phyloP scores from a whole-genome alignment of 2,113 vertebrate species.

The Oreochromis aureus region DNA sequence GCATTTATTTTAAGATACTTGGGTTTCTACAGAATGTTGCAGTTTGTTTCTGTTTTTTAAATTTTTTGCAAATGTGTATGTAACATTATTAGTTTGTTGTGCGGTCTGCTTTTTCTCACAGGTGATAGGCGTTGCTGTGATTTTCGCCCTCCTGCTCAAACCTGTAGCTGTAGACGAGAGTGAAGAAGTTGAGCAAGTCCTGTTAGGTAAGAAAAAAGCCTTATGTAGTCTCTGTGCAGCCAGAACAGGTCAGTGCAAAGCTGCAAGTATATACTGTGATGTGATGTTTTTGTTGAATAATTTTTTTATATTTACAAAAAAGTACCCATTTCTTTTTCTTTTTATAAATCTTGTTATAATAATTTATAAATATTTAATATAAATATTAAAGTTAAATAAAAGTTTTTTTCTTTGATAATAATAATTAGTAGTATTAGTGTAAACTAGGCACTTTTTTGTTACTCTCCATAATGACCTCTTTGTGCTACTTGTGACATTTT shows the following conservation, averaged over 20 bases:
- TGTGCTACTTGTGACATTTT: background rate
- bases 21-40: background rate
- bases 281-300: background rate
- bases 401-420: background rate
- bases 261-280: background rate
- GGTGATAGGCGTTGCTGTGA: conserved; percentile 75
- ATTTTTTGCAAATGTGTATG: background rate
- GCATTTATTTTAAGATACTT: background rate
- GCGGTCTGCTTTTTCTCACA: conserved; percentile 23
- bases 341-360: background rate
- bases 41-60: background rate
- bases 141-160: conserved; percentile 77
- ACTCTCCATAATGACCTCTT: background rate
- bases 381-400: background rate
- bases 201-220: conserved; percentile 56
- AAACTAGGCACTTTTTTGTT: background rate
- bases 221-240: background rate
- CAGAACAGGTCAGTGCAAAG: background rate
- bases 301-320: background rate
- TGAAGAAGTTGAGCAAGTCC: conserved; percentile 65
- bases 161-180: conserved; percentile 71
- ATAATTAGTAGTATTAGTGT: background rate
- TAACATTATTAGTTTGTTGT: background rate
- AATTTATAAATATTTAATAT: background rate
- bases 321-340: background rate